Evolutionary conservation across 2,888 invertebrate genomes (phyloP), one percentile per base, ranked within the genome.

Genomic region (Synanthedon formicaeformis): DNA sequence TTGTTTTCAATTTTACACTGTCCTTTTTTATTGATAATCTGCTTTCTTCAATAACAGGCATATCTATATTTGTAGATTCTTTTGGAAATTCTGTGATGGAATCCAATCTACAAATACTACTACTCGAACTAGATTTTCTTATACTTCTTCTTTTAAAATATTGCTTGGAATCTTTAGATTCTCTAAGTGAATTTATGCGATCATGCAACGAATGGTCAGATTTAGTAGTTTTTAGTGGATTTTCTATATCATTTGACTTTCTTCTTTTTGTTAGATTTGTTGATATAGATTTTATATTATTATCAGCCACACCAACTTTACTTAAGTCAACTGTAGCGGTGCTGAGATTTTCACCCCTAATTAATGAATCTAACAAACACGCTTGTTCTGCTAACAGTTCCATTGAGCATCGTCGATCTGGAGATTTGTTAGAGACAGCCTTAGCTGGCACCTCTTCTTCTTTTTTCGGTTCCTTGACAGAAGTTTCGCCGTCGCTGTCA

Each of bases 311-410:
- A 49, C 88, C 84, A 55, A 88, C 67, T 74, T 88, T 81, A 57
- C 80, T 88, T 62, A 89, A 66, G 66, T 88, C 86, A 66, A 88
- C 72, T 45, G 74, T 67, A 16, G 71, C 73, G 48, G 75, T 83
- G 59, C 84, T 88, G 49, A 90, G 76, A 68, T 89, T 87, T 72
- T 89, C 89, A 64, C 81, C 77, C 62, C 85, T 79, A 54, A 90
- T 88, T 62, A 89, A 71, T 27, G 88, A 83, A 63, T 89, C 89
- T 54, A 89, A 75, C 53, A 89, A 66, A 60, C 74, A 78, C 40
- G 89, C 88, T 71, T 90, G 90, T 68, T 90, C 90, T 49, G 88
- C 88, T 59, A 90, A 75, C 59, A 89, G 74, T 63, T 90, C 90
- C 62, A 89, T 78, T 1, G 91, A 91, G 65, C 88, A 88, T 62